Percentiles rank a stretch among this genome's conserved stretches.
phyloP scores from a whole-genome alignment of 2,888 invertebrate genomes.

The Cephus pulcher region DNA sequence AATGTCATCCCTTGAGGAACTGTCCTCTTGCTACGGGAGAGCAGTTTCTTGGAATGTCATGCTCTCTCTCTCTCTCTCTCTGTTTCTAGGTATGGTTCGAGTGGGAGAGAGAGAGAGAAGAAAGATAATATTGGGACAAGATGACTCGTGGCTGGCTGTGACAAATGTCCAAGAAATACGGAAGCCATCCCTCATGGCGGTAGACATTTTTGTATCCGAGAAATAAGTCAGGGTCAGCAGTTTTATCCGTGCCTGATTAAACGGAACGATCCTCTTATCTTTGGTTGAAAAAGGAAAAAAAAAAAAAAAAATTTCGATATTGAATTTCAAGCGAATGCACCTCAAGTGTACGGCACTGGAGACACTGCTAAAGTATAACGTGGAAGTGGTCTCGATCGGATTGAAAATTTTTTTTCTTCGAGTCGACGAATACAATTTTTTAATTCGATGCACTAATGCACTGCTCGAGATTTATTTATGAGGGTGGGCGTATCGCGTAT shows the following conservation, averaged over 20 bases:
- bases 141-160: not conserved
- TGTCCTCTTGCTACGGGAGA: not conserved
- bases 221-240: constrained; percentile 18
- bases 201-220: not conserved
- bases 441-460: not conserved
- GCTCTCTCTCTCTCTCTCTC: no score
- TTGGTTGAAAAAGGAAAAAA: not conserved
- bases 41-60: not conserved
- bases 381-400: no score
- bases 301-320: not conserved
- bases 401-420: no score
- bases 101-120: not conserved
- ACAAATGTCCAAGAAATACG: constrained; percentile 21
- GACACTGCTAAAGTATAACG: no score
- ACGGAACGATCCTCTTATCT: constrained; percentile 13
- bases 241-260: constrained; percentile 22
- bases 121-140: not conserved
- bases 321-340: not conserved
- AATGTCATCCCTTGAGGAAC: constrained; percentile 1
- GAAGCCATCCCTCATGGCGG: constrained; percentile 17
- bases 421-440: not conserved
- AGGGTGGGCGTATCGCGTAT: not conserved
- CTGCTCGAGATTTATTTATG: no score
- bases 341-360: no score
- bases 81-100: no score